Evolutionary conservation across 2,113 vertebrate genomes (phyloP).

Genomic region (Thymallus thymallus): DNA sequence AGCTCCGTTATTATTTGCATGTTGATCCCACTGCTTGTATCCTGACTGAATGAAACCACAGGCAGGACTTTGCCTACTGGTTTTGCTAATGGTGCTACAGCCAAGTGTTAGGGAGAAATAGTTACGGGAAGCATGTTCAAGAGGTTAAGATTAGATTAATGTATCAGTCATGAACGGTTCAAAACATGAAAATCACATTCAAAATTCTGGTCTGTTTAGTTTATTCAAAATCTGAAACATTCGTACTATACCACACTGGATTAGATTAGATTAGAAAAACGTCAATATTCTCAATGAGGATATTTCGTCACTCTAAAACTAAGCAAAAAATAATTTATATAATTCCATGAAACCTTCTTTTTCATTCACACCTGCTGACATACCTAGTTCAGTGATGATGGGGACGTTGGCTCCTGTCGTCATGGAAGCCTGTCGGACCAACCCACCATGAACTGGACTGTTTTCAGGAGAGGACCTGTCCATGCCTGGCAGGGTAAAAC

Average conservation of each 20-base stretch:
- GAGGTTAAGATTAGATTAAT: no score
- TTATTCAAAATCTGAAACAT: background rate
- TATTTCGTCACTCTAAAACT: background rate
- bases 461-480: conserved; percentile 93
- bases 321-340: background rate
- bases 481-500: conserved; percentile 98
- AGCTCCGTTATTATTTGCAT: conserved; percentile 99
- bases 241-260: background rate
- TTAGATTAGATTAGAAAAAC: no score
- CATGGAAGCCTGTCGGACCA: conserved; percentile 88
- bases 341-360: background rate
- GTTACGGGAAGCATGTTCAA: conserved; percentile 51
- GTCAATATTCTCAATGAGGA: background rate
- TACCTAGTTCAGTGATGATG: conserved; percentile 97
- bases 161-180: conserved; percentile 31
- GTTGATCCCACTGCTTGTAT: conserved; percentile 97
- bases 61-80: conserved; percentile 90
- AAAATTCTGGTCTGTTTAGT: background rate
- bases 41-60: conserved; percentile 98
- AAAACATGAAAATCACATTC: no score
- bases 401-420: conserved; percentile 95
- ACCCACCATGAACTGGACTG: conserved; percentile 91
- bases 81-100: conserved; percentile 85
- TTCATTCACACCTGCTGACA: conserved; percentile 10
- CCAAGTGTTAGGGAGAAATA: conserved; percentile 75